Conservation (phyloP, 2,888 invertebrate species). For the Tachina grossa region DNA sequence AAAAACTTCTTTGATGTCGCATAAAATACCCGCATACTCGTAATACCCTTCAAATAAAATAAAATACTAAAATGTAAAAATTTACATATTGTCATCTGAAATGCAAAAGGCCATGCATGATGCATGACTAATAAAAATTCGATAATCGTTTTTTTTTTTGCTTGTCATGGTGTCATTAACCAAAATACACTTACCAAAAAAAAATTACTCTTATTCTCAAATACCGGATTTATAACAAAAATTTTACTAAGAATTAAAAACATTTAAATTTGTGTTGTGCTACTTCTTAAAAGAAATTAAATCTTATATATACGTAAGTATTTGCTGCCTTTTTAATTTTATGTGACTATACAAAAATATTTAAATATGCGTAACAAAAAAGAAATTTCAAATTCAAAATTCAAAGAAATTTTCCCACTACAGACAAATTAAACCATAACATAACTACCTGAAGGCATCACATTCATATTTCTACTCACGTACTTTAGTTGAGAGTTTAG, state of each 20-base stretch:
- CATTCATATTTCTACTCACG: background rate
- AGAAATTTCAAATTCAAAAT: background rate
- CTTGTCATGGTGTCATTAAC: no score
- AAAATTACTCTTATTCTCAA: no score
- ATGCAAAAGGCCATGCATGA: no score
- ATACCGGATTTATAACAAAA: no score
- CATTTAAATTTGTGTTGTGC: no score
- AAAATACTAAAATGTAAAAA: background rate
- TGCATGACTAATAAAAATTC: no score
- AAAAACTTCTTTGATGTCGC: conserved; percentile 35
- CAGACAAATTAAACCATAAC: conserved; percentile 26
- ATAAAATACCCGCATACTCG: background rate
- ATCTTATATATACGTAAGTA: no score
- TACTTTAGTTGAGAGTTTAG: conserved; percentile 37
- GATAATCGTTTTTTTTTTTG: no score
- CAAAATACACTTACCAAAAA: no score
- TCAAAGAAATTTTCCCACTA: conserved; percentile 2
- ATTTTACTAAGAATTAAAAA: no score
- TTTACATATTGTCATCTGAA: background rate
- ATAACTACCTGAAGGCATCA: conserved; percentile 63
- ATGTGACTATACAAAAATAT: background rate
- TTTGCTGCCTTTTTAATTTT: no score
- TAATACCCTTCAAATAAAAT: conserved; percentile 15
- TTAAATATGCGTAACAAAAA: background rate
- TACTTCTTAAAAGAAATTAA: no score